Base-by-base conservation (phyloP, 2,797 vertebrate species). In the Enteromius unitaeniatus region DNA sequence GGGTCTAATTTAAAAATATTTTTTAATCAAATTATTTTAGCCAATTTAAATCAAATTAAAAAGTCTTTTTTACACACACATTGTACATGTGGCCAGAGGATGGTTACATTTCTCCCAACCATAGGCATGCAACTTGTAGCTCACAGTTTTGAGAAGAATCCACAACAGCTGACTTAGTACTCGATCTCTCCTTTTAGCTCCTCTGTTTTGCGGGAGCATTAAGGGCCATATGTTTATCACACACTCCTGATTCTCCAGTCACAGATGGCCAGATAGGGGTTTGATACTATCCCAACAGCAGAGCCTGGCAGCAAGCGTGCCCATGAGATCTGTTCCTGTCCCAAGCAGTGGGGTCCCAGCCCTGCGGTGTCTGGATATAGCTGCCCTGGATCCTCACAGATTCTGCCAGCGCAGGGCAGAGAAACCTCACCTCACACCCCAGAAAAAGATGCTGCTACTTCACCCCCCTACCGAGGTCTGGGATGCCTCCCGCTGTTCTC, bases 261-360 rank as follows among this genome's bases (percentile, higher is more conserved):
- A 84, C 87, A 89, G 88, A 88, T 88, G 88, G 88, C 79, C 86
- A 74, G 81, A 87, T 79, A 67, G 72, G 28, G 81, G 84, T 85
- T 85, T 83, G 85, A 83, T 79, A 31, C 64, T 60, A 77, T 80
- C 77, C 82, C 87, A 89, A 80, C 69, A 84, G 74, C 79, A n/a
- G 75, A 82, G 67, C 75, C 74, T 90, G 88, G 86, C 87, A 84
- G 40, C 19, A n/a, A 69, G 67, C 73, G n/a, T 42, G 15, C 65
- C 84, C 64, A 81, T 64, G 85, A 86, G 69, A 81, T 74, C 77
- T 83, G 82, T 85, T 85, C 79, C 79, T 84, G 84, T 85, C 79
- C 74, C 13, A 49, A 62, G 81, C 84, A 65, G 53, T 80, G 83
- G 58, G 85, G 77, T 47, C 64, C 21, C 86, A 82, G 85, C 72